Conservation (phyloP, 2,888 invertebrate species). For the Dicyrtomina minuta region DNA sequence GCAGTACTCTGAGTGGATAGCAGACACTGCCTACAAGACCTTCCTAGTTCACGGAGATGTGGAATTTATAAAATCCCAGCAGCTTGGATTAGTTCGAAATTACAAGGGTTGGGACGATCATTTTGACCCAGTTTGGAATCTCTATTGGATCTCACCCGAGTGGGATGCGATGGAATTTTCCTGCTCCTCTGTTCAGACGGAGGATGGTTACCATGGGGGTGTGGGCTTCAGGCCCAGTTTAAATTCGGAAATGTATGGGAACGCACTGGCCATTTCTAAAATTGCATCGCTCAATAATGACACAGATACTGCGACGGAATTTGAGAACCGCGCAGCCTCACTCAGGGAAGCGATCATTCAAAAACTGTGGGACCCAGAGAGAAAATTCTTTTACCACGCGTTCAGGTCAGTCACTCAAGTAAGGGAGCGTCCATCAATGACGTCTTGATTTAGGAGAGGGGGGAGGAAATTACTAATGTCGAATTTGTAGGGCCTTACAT, state of each 20-base stretch:
- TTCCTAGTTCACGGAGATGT: constrained; percentile 43
- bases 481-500: too few relatives aligned
- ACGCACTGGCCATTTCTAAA: constrained; percentile 48
- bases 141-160: constrained; percentile 49
- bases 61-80: constrained; percentile 47
- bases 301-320: constrained; percentile 35
- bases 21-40: constrained; percentile 44
- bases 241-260: constrained; percentile 51
- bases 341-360: constrained; percentile 40
- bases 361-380: constrained; percentile 47
- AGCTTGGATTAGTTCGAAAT: constrained; percentile 42
- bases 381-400: constrained; percentile 49
- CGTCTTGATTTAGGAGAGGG: too few relatives aligned
- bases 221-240: constrained; percentile 50
- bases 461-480: too few relatives aligned
- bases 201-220: constrained; percentile 49
- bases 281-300: constrained; percentile 46
- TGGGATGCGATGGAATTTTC: constrained; percentile 51
- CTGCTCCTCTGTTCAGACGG: constrained; percentile 45
- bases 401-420: too few relatives aligned
- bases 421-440: too few relatives aligned
- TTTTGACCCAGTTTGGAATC: constrained; percentile 36
- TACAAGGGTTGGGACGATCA: constrained; percentile 43
- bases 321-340: constrained; percentile 36
- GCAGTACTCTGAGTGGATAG: constrained; percentile 52